Conservation (phyloP, 2,888 invertebrate genomes). For the Eristalinus aeneus region DNA sequence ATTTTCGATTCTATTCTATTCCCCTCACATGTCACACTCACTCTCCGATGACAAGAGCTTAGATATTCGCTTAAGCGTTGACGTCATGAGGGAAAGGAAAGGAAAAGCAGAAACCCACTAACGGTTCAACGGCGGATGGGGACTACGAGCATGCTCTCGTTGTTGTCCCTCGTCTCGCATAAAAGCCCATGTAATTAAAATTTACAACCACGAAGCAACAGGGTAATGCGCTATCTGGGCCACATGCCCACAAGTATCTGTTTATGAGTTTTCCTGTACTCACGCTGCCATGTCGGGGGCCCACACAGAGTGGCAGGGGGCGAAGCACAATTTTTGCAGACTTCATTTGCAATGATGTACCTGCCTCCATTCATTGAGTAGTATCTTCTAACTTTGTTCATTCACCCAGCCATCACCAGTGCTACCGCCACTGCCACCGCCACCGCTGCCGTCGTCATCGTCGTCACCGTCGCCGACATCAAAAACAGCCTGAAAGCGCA, state of each 20-base stretch:
- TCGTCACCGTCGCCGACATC: not conserved
- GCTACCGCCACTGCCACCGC: not conserved
- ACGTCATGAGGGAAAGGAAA: constrained; percentile 9
- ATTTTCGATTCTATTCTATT: constrained; percentile 30
- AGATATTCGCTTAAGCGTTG: not conserved
- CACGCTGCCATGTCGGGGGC: not conserved
- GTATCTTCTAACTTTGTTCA: constrained; percentile 22
- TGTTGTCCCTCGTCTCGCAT: not conserved
- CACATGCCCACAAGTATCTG: constrained; percentile 65
- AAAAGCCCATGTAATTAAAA: constrained; percentile 65
- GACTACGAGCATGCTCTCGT: not conserved
- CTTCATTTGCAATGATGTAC: constrained; percentile 64
- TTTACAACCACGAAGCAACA: constrained; percentile 67
- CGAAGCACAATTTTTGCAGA: constrained; percentile 31
- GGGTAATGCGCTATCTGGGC: constrained; percentile 64
- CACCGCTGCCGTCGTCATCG: not conserved
- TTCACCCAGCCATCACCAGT: not conserved
- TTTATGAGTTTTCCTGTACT: constrained; percentile 56
- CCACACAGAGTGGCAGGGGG: not conserved
- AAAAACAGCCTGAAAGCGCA: not conserved
- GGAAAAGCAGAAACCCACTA: not conserved
- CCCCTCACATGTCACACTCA: not conserved
- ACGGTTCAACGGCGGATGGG: not conserved
- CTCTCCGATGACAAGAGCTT: not conserved
- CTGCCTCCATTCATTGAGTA: constrained; percentile 65